Conservation (phyloP, 2,888 invertebrate species). For the Pogonocherus hispidulus region DNA sequence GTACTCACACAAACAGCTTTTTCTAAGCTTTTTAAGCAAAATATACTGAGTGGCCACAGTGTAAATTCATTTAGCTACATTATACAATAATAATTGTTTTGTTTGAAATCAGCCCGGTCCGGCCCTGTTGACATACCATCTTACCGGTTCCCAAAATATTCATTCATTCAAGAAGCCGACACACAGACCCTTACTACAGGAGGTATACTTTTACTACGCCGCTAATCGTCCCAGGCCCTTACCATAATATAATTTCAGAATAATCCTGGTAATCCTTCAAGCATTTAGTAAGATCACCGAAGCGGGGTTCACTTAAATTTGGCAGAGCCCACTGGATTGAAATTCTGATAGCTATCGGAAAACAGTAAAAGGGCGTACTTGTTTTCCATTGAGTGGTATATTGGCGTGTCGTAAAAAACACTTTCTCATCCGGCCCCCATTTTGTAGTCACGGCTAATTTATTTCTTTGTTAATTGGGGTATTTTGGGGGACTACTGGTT, state of each 20-base stretch:
- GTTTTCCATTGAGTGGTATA: constrained; percentile 15
- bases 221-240: constrained; percentile 35
- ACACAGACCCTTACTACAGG: constrained; percentile 39
- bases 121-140: not conserved
- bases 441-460: constrained; percentile 27
- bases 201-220: constrained; percentile 43
- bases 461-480: constrained; percentile 23
- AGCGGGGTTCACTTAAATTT: constrained; percentile 14
- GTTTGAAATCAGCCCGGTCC: not conserved
- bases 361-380: constrained; percentile 33
- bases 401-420: constrained; percentile 27
- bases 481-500: constrained; percentile 7
- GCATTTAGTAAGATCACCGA: constrained; percentile 15
- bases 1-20: too few relatives aligned
- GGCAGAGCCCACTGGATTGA: constrained; percentile 12
- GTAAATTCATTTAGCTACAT: too few relatives aligned
- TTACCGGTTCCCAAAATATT: constrained; percentile 28
- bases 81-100: too few relatives aligned
- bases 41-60: too few relatives aligned
- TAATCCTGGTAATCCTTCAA: constrained; percentile 23
- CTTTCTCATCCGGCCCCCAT: constrained; percentile 27
- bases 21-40: too few relatives aligned
- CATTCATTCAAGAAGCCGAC: constrained; percentile 44
- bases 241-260: constrained; percentile 39
- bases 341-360: constrained; percentile 25